Percentiles rank a stretch among this genome's conserved stretches.
phyloP scores from a whole-genome alignment of 1,140 invertebrate genomes.

The Drosophila pseudoobscura region DNA sequence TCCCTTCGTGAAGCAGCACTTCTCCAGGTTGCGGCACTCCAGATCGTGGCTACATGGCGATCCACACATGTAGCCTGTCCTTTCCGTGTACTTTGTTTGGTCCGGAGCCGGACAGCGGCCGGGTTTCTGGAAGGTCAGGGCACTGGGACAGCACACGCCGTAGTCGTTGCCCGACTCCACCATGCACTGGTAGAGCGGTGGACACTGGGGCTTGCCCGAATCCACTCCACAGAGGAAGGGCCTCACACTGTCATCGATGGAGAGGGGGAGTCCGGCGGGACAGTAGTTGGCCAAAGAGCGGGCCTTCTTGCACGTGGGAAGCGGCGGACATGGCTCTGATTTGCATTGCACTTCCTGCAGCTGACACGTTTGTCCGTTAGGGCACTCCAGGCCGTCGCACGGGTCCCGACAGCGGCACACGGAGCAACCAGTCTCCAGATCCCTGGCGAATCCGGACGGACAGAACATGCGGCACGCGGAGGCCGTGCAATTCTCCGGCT shows the following conservation, averaged over 20 bases:
- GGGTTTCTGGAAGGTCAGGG: slow-evolving; percentile 88
- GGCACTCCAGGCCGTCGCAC: slow-evolving; percentile 90
- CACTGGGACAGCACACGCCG: slow-evolving; percentile 93
- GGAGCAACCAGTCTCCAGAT: slow-evolving; percentile 87
- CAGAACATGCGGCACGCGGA: slow-evolving; percentile 95
- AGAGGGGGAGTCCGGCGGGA: slow-evolving; percentile 90
- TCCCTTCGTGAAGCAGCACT: slow-evolving; percentile 89
- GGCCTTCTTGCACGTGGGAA: slow-evolving; percentile 91
- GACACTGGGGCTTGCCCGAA: slow-evolving; percentile 91
- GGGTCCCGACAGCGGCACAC: slow-evolving; percentile 92
- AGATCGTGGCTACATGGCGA: slow-evolving; percentile 89
- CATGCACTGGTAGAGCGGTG: slow-evolving; percentile 90
- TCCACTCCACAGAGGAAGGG: slow-evolving; percentile 93
- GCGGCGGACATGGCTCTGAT: slow-evolving; percentile 90
- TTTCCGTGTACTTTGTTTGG: slow-evolving; percentile 77
- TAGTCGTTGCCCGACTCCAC: slow-evolving; percentile 92
- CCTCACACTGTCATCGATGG: slow-evolving; percentile 89
- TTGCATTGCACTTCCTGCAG: slow-evolving; percentile 91
- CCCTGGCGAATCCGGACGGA: slow-evolving; percentile 89
- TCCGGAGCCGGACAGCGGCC: slow-evolving; percentile 88
- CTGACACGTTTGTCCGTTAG: slow-evolving; percentile 89
- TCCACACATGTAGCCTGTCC: slow-evolving; percentile 85
- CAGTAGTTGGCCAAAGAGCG: slow-evolving; percentile 90
- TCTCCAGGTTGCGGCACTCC: slow-evolving; percentile 91
- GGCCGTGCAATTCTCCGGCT: slow-evolving; percentile 88